phyloP scores from a whole-genome alignment of 2,888 invertebrate species.

The Agriopis marginaria region DNA sequence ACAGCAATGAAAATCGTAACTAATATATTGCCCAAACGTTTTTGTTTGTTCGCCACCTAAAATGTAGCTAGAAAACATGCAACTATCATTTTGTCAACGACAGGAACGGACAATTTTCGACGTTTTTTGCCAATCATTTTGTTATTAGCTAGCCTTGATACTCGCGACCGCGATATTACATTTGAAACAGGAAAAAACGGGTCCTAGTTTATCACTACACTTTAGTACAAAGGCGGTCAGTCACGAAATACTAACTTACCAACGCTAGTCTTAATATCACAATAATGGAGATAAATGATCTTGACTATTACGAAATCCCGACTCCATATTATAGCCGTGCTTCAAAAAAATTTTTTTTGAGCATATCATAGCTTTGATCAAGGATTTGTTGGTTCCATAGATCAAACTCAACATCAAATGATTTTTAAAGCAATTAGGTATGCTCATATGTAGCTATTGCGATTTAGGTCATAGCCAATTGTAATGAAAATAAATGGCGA shows the following conservation, averaged over 20 bases:
- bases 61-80: neutral
- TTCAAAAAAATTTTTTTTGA: neutral
- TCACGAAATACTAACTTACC: neutral
- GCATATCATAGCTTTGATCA: neutral
- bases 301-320: neutral
- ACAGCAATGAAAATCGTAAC: no score
- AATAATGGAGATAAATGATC: constrained; percentile 42
- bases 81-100: no score
- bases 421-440: no score
- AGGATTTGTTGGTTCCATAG: neutral
- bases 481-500: no score
- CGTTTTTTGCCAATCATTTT: no score
- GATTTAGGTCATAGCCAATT: no score
- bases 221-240: neutral
- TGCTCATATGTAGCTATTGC: no score
- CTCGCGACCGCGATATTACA: neutral
- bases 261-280: constrained; percentile 15
- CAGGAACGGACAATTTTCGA: no score
- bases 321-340: no score
- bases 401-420: neutral
- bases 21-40: neutral
- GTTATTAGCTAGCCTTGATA: neutral
- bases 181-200: neutral
- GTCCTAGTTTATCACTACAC: neutral
- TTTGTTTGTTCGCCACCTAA: neutral